phyloP scores from a whole-genome alignment of 1,140 invertebrate species.

The Ceratina japonica region DNA sequence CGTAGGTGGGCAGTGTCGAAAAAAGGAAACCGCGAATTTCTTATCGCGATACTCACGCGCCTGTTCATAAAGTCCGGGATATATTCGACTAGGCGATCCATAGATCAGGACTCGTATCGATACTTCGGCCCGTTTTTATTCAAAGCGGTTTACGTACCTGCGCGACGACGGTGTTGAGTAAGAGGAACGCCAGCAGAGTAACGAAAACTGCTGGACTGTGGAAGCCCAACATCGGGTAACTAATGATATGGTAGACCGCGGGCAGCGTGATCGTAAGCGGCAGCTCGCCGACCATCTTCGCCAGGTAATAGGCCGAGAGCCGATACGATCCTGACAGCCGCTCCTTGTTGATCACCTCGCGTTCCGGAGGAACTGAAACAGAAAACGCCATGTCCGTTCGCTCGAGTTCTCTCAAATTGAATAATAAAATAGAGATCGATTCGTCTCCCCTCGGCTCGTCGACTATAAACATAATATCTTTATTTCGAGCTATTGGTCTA shows the following conservation, averaged over 20 bases:
- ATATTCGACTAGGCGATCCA: too few relatives aligned
- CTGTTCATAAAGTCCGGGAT: neutral
- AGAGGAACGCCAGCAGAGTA: slow-evolving; percentile 85
- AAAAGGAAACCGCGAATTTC: slow-evolving; percentile 26
- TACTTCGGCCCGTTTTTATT: neutral
- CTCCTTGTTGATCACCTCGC: slow-evolving; percentile 92
- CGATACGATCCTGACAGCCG: slow-evolving; percentile 89
- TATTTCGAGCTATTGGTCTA: too few relatives aligned
- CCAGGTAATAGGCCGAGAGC: slow-evolving; percentile 91
- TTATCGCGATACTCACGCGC: neutral
- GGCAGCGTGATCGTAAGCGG: slow-evolving; percentile 89
- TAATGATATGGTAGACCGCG: slow-evolving; percentile 88
- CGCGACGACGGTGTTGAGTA: slow-evolving; percentile 89
- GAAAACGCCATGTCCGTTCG: neutral
- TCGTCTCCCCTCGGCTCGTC: too few relatives aligned
- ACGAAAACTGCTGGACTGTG: slow-evolving; percentile 84
- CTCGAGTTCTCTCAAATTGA: slow-evolving; percentile 12
- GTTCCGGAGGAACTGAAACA: slow-evolving; percentile 87
- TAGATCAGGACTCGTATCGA: too few relatives aligned
- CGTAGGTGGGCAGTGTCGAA: slow-evolving; percentile 45
- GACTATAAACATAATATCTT: too few relatives aligned
- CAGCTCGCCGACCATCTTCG: slow-evolving; percentile 92
- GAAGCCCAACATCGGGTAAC: slow-evolving; percentile 88
- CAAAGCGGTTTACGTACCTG: slow-evolving; percentile 79
- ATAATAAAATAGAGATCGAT: too few relatives aligned